These are phyloP conservation scores for Latheticus oryzae DNA, from an alignment of 2,888 invertebrate species.

Conservation along the genomic window DNA sequence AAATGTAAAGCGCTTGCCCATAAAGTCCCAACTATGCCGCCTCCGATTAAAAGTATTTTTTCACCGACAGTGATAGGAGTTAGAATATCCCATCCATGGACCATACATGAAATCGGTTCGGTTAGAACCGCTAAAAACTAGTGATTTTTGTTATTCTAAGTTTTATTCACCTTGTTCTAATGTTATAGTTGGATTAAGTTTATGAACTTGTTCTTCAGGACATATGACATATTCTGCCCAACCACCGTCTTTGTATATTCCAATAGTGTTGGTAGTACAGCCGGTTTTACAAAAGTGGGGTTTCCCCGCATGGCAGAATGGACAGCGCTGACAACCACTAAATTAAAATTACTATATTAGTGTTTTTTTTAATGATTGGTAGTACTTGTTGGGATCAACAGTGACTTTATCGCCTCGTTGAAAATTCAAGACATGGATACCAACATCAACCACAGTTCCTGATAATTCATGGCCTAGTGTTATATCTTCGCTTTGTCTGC, in stretches of 20 bases:
- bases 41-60: conserved; percentile 15
- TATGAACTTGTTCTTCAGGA: conserved; percentile 23
- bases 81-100: conserved; percentile 19
- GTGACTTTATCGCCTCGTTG: conserved; percentile 11
- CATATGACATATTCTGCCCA: conserved; percentile 22
- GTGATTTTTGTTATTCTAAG: conserved; percentile 5
- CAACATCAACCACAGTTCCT: conserved; percentile 8
- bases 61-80: conserved; percentile 4
- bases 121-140: conserved; percentile 9
- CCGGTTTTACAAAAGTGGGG: conserved; percentile 23
- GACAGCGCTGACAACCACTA: conserved; percentile 21
- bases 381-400: conserved; percentile 21
- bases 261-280: conserved; percentile 13
- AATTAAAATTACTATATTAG: background rate
- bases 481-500: conserved; percentile 6
- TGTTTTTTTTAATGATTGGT: background rate
- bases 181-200: background rate
- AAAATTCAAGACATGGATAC: conserved; percentile 5
- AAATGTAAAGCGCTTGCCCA: conserved; percentile 16
- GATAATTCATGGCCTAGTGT: conserved; percentile 20
- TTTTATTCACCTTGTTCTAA: conserved; percentile 11
- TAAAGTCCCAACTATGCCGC: conserved; percentile 12
- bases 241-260: conserved; percentile 16
- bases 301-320: conserved; percentile 21
- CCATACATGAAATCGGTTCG: conserved; percentile 19